Evolutionary conservation across 2,888 invertebrate genomes (phyloP).

Genomic region (Notocelia uddmanniana): DNA sequence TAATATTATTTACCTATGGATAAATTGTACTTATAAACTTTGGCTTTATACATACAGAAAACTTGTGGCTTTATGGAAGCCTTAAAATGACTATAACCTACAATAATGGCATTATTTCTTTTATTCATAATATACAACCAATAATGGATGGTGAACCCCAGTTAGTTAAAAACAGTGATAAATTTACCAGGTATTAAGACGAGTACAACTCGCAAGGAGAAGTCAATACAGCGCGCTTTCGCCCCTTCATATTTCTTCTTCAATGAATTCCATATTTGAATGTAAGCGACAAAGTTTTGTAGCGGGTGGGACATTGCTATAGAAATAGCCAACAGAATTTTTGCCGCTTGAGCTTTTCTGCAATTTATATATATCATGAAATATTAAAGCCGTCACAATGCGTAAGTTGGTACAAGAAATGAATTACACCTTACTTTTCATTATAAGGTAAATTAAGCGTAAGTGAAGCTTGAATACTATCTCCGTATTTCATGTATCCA

Average conservation of each 20-base stretch:
- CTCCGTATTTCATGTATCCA: conserved; percentile 94
- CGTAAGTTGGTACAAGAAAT: neutral
- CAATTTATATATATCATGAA: conserved; percentile 42
- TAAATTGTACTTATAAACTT: too few relatives aligned
- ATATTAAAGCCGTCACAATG: neutral
- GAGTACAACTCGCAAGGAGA: conserved; percentile 56
- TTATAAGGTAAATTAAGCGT: conserved; percentile 91
- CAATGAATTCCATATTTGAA: conserved; percentile 88
- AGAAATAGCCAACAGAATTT: conserved; percentile 87
- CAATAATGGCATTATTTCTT: too few relatives aligned
- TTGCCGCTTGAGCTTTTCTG: conserved; percentile 88
- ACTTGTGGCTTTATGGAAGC: too few relatives aligned
- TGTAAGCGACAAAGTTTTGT: conserved; percentile 95
- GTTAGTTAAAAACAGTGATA: conserved; percentile 46
- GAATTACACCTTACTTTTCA: conserved; percentile 83
- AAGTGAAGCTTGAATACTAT: conserved; percentile 89
- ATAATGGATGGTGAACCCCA: too few relatives aligned
- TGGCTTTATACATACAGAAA: too few relatives aligned
- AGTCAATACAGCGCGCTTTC: conserved; percentile 58
- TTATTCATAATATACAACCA: too few relatives aligned
- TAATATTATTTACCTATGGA: too few relatives aligned
- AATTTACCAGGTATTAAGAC: conserved; percentile 67
- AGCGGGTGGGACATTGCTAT: conserved; percentile 94
- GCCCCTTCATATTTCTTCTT: conserved; percentile 68
- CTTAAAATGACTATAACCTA: too few relatives aligned